Evolutionary conservation across 2,888 invertebrate species (phyloP).

Genomic region (Argyresthia albistria): DNA sequence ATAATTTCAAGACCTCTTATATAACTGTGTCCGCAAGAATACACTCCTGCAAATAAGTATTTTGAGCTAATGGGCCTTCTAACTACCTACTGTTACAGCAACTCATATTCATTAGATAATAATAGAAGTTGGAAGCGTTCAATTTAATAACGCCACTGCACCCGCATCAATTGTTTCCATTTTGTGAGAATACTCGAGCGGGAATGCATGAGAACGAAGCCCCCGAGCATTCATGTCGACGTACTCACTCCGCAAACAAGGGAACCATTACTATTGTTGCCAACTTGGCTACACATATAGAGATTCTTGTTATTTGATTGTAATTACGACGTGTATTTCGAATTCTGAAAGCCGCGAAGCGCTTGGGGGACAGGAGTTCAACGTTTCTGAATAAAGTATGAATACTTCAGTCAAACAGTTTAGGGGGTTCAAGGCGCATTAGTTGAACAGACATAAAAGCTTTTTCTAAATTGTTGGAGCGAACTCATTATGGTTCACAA

Average conservation of each 20-base stretch:
- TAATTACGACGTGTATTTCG: neutral
- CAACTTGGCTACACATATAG: neutral
- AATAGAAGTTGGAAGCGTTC: conserved; percentile 24
- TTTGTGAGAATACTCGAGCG: conserved; percentile 23
- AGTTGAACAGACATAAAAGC: neutral
- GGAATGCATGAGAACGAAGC: conserved; percentile 48
- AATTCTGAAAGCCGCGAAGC: neutral
- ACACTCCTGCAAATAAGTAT: too few relatives aligned
- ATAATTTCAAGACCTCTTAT: neutral
- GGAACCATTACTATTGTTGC: conserved; percentile 16
- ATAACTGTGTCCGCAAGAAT: too few relatives aligned
- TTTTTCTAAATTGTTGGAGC: neutral
- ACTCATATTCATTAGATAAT: too few relatives aligned
- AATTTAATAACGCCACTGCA: conserved; percentile 33
- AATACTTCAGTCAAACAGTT: neutral
- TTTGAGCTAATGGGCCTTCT: too few relatives aligned
- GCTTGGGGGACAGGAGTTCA: neutral
- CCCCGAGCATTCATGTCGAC: conserved; percentile 32
- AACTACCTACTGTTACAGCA: too few relatives aligned
- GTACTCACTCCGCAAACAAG: conserved; percentile 25
- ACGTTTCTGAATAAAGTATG: neutral
- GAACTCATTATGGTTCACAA: neutral
- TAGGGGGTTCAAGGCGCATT: neutral
- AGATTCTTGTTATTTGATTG: neutral
- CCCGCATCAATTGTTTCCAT: conserved; percentile 57